Percentiles rank a stretch among this genome's conserved stretches.
Evolutionary conservation across 2,888 invertebrate genomes (phyloP).

Genomic region (Tinea pellionella): DNA sequence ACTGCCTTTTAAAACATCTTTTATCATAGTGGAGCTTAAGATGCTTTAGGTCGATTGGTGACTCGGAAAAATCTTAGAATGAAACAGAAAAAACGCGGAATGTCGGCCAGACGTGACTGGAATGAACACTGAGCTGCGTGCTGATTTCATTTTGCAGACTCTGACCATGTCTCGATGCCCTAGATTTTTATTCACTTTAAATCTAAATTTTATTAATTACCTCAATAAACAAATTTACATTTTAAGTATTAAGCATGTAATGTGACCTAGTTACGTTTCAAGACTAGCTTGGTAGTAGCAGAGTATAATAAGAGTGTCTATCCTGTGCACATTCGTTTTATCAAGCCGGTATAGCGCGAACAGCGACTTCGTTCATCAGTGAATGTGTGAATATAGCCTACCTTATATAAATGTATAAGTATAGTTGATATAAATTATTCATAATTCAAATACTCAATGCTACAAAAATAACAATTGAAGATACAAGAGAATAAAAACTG

Average conservation of each 20-base stretch:
- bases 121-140: constrained; percentile 9
- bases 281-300: too few species aligned
- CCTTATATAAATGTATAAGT: too few species aligned
- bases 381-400: too few species aligned
- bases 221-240: too few species aligned
- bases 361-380: too few species aligned
- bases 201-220: background rate
- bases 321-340: too few species aligned
- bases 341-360: too few species aligned
- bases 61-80: constrained; percentile 7
- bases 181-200: background rate
- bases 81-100: constrained; percentile 14
- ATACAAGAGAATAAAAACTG: constrained; percentile 14
- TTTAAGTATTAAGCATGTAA: too few species aligned
- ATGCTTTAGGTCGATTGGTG: background rate
- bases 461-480: constrained; percentile 1
- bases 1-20: background rate
- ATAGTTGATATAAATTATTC: background rate
- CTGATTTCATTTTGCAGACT: constrained; percentile 10
- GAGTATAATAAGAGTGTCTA: too few species aligned
- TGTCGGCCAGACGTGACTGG: constrained; percentile 20
- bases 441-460: constrained; percentile 4
- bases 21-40: background rate
- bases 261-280: too few species aligned
- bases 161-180: background rate